Percentiles rank a stretch among this genome's conserved stretches.
These are phyloP conservation scores for Andrena dorsata DNA, from an alignment of 2,888 invertebrate species.

Conservation along the genomic window DNA sequence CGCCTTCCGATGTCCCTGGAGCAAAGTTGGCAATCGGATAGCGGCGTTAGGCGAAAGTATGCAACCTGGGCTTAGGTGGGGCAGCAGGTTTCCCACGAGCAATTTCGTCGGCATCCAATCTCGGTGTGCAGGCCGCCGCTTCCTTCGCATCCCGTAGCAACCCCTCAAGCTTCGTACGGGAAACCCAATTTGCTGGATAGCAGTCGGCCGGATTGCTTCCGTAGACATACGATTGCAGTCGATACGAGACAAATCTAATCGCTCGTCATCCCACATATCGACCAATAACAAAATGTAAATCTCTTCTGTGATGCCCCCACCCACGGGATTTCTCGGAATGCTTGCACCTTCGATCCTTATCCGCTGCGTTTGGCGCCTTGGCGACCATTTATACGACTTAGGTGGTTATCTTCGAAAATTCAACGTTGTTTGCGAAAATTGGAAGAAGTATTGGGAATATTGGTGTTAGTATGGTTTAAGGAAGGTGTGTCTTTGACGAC, in stretches of 20 bases:
- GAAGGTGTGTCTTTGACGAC: no score
- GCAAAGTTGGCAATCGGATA: slow-evolving; percentile 66
- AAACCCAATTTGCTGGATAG: slow-evolving; percentile 75
- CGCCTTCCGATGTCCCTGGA: slow-evolving; percentile 55
- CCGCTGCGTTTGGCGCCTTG: background rate
- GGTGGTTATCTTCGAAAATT: no score
- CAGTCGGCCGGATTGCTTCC: slow-evolving; percentile 52
- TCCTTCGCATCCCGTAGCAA: slow-evolving; percentile 63
- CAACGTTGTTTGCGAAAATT: no score
- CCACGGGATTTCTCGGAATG: background rate
- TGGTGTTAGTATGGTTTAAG: no score
- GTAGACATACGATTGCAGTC: slow-evolving; percentile 59
- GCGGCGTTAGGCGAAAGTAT: slow-evolving; percentile 76
- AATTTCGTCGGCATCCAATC: slow-evolving; percentile 80
- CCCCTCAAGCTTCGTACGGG: slow-evolving; percentile 62
- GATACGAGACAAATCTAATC: slow-evolving; percentile 69
- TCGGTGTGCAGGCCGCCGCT: slow-evolving; percentile 64
- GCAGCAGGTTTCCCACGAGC: slow-evolving; percentile 69
- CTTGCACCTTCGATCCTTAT: background rate
- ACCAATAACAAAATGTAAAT: slow-evolving; percentile 17
- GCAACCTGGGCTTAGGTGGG: slow-evolving; percentile 67
- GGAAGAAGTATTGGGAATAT: no score
- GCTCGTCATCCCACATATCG: slow-evolving; percentile 58
- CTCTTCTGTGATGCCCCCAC: background rate
- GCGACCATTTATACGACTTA: no score